A percentile compares a stretch with the other conserved stretches of the same genome.
phyloP scores from a whole-genome alignment of 2,888 invertebrate species.

The Eurytoma californica region DNA sequence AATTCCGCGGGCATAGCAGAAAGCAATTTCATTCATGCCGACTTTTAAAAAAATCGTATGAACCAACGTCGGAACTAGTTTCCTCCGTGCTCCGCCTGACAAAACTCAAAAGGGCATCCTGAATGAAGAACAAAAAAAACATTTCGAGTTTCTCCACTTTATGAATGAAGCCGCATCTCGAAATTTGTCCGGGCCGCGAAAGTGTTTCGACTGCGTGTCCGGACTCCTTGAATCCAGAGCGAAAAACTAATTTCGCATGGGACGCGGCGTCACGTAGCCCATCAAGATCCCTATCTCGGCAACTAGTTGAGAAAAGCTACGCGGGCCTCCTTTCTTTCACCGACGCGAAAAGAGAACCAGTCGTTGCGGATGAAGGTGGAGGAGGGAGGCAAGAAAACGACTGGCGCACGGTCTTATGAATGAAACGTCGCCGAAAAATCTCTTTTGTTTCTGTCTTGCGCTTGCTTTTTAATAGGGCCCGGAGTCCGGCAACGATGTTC shows the following conservation, averaged over 20 bases:
- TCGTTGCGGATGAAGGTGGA: background rate
- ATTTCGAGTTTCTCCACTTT: conserved; percentile 32
- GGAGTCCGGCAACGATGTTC: conserved; percentile 33
- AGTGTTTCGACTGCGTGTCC: conserved; percentile 47
- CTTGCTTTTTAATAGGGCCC: conserved; percentile 37
- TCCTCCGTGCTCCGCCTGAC: conserved; percentile 36
- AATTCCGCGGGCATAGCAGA: conserved; percentile 22
- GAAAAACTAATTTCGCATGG: conserved; percentile 28
- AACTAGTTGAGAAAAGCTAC: conserved; percentile 34
- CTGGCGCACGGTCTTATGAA: conserved; percentile 37
- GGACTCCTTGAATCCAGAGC: conserved; percentile 44
- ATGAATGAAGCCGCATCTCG: conserved; percentile 47
- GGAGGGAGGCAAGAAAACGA: conserved; percentile 3
- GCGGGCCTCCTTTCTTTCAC: background rate
- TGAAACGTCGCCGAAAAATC: conserved; percentile 55
- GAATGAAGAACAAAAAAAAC: conserved; percentile 29
- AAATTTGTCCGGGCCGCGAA: conserved; percentile 7
- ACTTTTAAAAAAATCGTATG: background rate
- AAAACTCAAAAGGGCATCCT: conserved; percentile 25
- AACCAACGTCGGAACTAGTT: conserved; percentile 21
- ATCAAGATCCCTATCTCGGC: conserved; percentile 47
- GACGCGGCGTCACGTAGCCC: conserved; percentile 20
- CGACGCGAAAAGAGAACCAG: conserved; percentile 1
- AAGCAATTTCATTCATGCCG: conserved; percentile 15
- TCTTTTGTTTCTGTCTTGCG: conserved; percentile 44